These are phyloP conservation scores for Temnothorax ravouxi DNA, from an alignment of 2,888 invertebrate species.

Conservation along the genomic window DNA sequence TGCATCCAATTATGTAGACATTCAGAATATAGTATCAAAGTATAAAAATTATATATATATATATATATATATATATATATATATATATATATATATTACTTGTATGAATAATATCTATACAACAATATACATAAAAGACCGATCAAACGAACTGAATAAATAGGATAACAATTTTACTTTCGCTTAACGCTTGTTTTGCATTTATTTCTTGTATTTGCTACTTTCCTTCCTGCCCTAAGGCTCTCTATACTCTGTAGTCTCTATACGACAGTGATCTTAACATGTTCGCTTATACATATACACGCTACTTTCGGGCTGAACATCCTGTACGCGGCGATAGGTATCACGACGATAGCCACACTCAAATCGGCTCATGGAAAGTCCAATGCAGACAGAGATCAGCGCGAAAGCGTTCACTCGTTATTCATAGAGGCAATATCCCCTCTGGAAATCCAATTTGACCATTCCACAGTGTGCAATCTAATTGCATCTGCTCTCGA, in stretches of 20 bases:
- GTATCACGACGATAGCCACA: background rate
- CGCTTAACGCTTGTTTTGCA: background rate
- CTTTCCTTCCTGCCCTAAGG: conserved; percentile 17
- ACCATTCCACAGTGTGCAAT: conserved; percentile 19
- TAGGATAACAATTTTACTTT: conserved; percentile 1
- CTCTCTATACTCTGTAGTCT: background rate
- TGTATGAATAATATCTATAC: background rate
- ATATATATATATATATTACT: background rate
- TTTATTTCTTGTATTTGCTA: background rate
- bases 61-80: no score
- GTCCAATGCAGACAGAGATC: conserved; percentile 15
- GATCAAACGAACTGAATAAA: background rate
- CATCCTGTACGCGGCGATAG: background rate
- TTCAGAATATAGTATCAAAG: background rate
- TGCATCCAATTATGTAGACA: background rate
- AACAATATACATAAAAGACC: background rate
- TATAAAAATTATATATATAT: background rate
- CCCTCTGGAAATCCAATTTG: background rate
- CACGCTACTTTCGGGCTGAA: conserved; percentile 14
- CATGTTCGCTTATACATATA: background rate
- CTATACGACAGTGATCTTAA: background rate
- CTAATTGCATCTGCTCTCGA: conserved; percentile 28
- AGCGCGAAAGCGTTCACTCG: conserved; percentile 39
- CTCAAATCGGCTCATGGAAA: conserved; percentile 62
- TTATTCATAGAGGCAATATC: conserved; percentile 15